These are phyloP conservation scores for Equus quagga DNA, from an alignment of 2,113 vertebrate genomes.

Conservation along the genomic window DNA sequence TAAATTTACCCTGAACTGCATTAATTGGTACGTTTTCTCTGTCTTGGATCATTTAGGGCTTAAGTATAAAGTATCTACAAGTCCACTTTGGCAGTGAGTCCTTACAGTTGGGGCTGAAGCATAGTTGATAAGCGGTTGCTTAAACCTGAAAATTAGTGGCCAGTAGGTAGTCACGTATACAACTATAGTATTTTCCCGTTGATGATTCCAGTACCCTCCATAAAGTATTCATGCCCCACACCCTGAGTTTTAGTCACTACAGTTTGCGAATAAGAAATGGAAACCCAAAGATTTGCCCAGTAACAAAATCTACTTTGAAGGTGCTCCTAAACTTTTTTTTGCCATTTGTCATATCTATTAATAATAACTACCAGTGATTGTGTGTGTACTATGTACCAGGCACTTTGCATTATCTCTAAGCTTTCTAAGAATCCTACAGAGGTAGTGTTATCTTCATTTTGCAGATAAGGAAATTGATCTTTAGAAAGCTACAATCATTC, in stretches of 20 bases:
- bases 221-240: not conserved
- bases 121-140: not conserved
- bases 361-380: not conserved
- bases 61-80: not conserved
- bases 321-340: constrained; percentile 29
- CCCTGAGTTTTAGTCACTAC: not conserved
- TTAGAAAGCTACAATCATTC: not conserved
- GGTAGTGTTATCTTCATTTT: not conserved
- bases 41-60: not conserved
- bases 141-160: constrained; percentile 25
- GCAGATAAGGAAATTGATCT: constrained; percentile 29
- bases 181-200: not conserved
- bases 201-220: not conserved
- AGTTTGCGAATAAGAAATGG: constrained; percentile 30
- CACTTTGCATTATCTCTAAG: constrained; percentile 8
- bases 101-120: not conserved
- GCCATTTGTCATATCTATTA: not conserved
- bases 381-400: not conserved
- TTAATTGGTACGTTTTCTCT: constrained; percentile 10
- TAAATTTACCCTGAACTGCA: not conserved
- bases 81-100: not conserved
- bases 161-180: not conserved
- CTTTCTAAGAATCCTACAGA: constrained; percentile 4
- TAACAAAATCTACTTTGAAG: constrained; percentile 28
- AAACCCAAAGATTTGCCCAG: not conserved